Evolutionary conservation across 2,113 vertebrate genomes (phyloP), one percentile per base, ranked within the genome.

Genomic region (Electrona antarctica): DNA sequence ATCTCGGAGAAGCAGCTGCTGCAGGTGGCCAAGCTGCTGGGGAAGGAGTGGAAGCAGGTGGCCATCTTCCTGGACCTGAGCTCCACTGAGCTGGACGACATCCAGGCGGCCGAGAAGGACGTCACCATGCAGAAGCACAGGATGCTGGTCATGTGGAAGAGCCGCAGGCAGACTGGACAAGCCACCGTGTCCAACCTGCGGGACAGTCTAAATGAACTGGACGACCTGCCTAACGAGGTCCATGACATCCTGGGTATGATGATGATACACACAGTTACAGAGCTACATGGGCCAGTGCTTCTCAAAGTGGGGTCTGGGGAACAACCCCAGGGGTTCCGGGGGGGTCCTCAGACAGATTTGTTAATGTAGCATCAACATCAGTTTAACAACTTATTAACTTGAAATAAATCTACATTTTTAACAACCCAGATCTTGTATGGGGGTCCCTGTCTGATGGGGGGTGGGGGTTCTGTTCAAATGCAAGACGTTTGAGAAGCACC

Each of bases 121-220:
- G 81, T 89, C n/a, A 87, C 71, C 2, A 91, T 95, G 45, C 92
- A 91, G 52, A 95, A 93, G 69, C 90, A 94, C 58, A 85, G 68
- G 81, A 80, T 94, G 92, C 79, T 95, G 69, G 85, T 89, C 67
- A 79, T 84, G 79, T 95, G 94, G 95, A 93, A 92, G 92, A 89
- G 88, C 2, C 90, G 88, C 5, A 89, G 81, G 55, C 69, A 67
- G 0, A 72, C 87, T 1, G 82, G 88, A 8, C 79, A 86, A 0
- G 94, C 92, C 0, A 91, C 92, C 0, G 88, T 90, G 0, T 29
- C 54, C 13, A 71, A 89, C 8, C 73, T 95, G 67, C 71, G 15
- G 62, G 56, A 71, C 0, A 85, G 81, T 41, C 68, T 95, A 0
- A 13, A 75, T 3, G 87, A 89, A 0, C 64, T 90, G 41, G 83